phyloP scores from a whole-genome alignment of 2,888 invertebrate species.

The Brenthis hecate region DNA sequence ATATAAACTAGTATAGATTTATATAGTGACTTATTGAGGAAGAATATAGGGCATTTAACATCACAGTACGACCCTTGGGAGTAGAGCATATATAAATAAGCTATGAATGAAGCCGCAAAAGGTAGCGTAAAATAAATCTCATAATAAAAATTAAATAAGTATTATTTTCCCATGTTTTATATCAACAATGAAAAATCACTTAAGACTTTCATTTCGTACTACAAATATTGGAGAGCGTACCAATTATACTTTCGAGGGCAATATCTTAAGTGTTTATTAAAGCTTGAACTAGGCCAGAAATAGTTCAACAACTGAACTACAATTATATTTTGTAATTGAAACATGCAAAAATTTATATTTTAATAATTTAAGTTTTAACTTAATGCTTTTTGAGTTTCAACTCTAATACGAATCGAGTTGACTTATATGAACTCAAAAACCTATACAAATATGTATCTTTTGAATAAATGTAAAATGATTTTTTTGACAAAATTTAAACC shows the following conservation, averaged over 20 bases:
- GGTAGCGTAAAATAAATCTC: neutral
- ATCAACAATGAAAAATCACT: neutral
- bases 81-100: no score
- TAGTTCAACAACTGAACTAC: neutral
- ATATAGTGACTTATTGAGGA: no score
- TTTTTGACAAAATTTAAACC: no score
- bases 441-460: no score
- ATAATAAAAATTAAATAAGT: neutral
- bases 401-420: no score
- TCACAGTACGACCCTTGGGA: no score
- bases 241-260: constrained; percentile 6
- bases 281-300: neutral
- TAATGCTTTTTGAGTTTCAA: neutral
- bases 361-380: neutral
- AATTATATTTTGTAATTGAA: no score
- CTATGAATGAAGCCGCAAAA: no score
- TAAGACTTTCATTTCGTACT: constrained; percentile 2
- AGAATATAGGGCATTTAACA: no score
- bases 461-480: no score
- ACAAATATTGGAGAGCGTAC: constrained; percentile 11
- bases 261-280: constrained; percentile 17
- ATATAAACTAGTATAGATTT: no score
- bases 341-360: neutral
- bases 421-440: no score
- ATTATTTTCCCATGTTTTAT: neutral